Conservation (phyloP, 2,888 invertebrate genomes). For the Hanleya hanleyi region DNA sequence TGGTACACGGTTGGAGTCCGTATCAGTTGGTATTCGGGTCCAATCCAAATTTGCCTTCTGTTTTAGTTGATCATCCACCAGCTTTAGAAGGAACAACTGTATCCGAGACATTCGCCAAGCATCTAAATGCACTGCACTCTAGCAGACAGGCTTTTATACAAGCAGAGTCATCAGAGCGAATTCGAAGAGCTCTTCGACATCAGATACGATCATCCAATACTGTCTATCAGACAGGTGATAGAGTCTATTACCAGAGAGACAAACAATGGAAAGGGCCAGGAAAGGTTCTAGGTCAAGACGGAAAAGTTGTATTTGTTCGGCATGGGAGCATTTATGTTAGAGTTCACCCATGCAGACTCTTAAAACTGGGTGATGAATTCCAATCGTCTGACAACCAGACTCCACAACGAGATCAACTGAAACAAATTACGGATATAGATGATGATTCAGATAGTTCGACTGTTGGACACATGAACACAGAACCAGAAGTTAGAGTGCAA, state of each 20-base stretch:
- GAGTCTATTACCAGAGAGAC: constrained; percentile 26
- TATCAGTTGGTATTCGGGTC: constrained; percentile 23
- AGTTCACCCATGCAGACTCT: constrained; percentile 25
- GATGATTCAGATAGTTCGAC: too few relatives aligned
- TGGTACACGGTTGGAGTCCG: constrained; percentile 19
- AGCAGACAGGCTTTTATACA: constrained; percentile 23
- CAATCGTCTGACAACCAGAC: too few relatives aligned
- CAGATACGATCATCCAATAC: constrained; percentile 20
- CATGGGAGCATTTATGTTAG: constrained; percentile 31
- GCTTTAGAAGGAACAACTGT: constrained; percentile 16
- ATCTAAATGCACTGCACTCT: constrained; percentile 33
- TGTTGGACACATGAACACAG: too few relatives aligned
- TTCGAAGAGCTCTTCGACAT: constrained; percentile 21
- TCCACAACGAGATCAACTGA: too few relatives aligned
- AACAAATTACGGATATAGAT: too few relatives aligned
- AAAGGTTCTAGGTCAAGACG: constrained; percentile 42
- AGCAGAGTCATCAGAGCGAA: constrained; percentile 26
- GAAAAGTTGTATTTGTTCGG: constrained; percentile 31
- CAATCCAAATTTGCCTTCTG: constrained; percentile 24
- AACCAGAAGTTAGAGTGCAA: too few relatives aligned
- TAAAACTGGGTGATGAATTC: constrained; percentile 12
- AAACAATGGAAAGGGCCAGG: constrained; percentile 31
- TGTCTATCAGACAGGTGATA: constrained; percentile 23
- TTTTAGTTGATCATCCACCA: constrained; percentile 15
- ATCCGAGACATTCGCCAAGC: constrained; percentile 26